A percentile compares a stretch with the other conserved stretches of the same genome.
Evolutionary conservation across 2,113 vertebrate species (phyloP).

Genomic region (Otocyon megalotis): DNA sequence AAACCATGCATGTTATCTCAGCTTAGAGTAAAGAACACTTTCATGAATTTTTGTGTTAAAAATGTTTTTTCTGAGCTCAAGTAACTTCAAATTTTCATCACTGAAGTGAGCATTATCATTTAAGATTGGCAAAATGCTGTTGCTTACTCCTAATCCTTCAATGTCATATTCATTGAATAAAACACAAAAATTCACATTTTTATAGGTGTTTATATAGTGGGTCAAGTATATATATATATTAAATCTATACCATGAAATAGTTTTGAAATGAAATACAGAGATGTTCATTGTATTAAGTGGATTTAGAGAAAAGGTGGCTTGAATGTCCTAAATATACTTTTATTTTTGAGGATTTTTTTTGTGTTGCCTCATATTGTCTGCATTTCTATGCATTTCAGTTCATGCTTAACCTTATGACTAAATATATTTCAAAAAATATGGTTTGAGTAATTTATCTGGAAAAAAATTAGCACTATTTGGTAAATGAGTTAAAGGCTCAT

Average conservation of each 20-base stretch:
- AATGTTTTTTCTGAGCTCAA: slow-evolving; percentile 12
- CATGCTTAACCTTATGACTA: neutral
- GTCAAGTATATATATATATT: neutral
- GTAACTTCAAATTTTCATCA: slow-evolving; percentile 51
- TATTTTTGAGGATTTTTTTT: neutral
- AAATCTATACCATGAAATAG: neutral
- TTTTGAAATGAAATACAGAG: neutral
- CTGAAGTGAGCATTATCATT: slow-evolving; percentile 15
- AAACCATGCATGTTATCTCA: slow-evolving; percentile 28
- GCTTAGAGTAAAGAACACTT: slow-evolving; percentile 2
- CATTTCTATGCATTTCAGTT: neutral
- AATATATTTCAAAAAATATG: neutral
- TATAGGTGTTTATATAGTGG: neutral
- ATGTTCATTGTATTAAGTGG: neutral
- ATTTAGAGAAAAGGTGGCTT: neutral
- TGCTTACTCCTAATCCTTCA: neutral
- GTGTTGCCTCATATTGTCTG: neutral
- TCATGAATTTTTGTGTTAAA: neutral
- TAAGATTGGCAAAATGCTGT: neutral
- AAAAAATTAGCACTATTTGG: neutral
- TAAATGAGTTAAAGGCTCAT: neutral
- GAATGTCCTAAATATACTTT: neutral
- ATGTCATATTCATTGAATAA: neutral
- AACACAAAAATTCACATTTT: neutral
- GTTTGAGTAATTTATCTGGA: neutral